These are phyloP conservation scores for Cecidostiba fungosa DNA, from an alignment of 2,888 invertebrate species.

Conservation along the genomic window DNA sequence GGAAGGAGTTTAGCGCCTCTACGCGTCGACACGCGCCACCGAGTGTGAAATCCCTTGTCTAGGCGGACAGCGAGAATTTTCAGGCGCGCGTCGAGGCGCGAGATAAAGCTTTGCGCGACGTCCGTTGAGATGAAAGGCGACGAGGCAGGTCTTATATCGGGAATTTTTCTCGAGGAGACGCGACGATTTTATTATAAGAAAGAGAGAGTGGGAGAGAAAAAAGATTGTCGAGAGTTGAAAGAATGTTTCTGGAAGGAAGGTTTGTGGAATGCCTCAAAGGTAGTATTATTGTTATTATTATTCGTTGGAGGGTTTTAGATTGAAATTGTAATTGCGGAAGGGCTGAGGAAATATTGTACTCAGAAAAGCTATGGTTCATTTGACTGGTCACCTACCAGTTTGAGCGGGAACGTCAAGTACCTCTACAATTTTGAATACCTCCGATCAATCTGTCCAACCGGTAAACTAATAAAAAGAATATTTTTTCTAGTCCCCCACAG, in stretches of 20 bases:
- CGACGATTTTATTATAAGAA: constrained; percentile 38
- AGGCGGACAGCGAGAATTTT: constrained; percentile 15
- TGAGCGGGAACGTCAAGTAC: too few species aligned
- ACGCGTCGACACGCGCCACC: constrained; percentile 39
- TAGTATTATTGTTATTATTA: not conserved
- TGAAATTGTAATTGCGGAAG: too few species aligned
- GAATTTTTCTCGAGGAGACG: not conserved
- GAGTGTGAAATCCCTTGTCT: constrained; percentile 62
- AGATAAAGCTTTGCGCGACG: constrained; percentile 25
- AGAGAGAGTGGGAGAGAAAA: not conserved
- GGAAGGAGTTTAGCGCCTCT: constrained; percentile 47
- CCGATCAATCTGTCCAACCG: too few species aligned
- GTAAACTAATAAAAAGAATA: not conserved
- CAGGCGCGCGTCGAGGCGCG: not conserved
- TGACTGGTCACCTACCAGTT: too few species aligned
- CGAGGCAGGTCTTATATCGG: constrained; percentile 15
- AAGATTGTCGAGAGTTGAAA: not conserved
- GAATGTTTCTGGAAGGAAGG: constrained; percentile 17
- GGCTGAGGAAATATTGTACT: too few species aligned
- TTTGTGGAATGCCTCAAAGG: not conserved
- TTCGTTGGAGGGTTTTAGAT: not conserved
- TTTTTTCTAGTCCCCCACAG: not conserved
- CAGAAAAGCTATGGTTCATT: too few species aligned
- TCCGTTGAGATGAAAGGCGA: constrained; percentile 18
- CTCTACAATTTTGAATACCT: too few species aligned